These are phyloP conservation scores for Bergia puertoricense DNA, from an alignment of 92 coral and sea anemone species.

Conservation along the genomic window DNA sequence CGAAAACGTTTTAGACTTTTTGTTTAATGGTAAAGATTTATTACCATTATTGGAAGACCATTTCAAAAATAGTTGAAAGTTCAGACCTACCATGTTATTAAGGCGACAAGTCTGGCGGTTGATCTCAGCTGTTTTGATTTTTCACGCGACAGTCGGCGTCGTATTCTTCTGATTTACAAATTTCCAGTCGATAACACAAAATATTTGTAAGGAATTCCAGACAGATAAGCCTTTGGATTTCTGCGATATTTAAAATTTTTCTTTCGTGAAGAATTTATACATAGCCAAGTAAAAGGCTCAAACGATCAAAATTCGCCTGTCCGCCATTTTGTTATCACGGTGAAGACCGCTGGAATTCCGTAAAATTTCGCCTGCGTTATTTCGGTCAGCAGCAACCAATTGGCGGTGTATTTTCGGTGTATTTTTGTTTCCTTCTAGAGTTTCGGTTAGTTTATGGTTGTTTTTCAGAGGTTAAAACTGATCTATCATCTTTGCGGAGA, in stretches of 20 bases:
- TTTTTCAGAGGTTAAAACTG: background rate
- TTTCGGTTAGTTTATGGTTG: background rate
- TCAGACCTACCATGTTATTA: background rate
- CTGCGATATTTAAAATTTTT: background rate
- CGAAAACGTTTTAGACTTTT: no score
- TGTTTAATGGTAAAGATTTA: no score
- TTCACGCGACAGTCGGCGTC: background rate
- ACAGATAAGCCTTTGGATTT: background rate
- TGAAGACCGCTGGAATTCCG: background rate
- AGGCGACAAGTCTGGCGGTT: no score
- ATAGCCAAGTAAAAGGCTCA: background rate
- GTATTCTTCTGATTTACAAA: background rate
- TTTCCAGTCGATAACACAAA: background rate
- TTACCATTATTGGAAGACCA: no score
- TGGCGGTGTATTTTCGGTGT: background rate
- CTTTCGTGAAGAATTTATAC: no score
- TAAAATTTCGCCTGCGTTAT: background rate
- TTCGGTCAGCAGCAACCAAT: background rate
- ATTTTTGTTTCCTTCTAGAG: background rate
- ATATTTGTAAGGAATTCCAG: background rate
- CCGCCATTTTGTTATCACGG: conserved; percentile 19
- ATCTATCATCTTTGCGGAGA: background rate
- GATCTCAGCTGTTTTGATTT: background rate
- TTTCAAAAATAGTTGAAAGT: no score
- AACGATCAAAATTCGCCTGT: background rate